These are phyloP conservation scores for Xiphorhynchus elegans DNA, from an alignment of 2,113 vertebrate genomes.

Conservation along the genomic window DNA sequence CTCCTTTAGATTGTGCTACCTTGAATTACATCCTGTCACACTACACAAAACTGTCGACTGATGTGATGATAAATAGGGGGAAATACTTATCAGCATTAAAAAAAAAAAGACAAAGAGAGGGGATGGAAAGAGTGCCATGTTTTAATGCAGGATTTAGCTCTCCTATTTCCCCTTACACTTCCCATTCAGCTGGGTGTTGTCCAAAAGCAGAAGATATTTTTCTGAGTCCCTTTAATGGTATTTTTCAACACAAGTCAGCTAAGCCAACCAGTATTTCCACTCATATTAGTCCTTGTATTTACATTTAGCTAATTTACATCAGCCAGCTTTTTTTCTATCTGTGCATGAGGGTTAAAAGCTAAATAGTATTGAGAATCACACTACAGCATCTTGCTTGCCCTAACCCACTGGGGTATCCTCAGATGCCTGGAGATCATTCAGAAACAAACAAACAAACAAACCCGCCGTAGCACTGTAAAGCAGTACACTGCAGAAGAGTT, in stretches of 20 bases:
- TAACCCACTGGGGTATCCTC: background rate
- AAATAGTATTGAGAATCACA: background rate
- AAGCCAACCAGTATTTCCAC: conserved; percentile 3
- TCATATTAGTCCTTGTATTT: conserved; percentile 24
- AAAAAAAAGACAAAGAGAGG: background rate
- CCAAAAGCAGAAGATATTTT: conserved; percentile 17
- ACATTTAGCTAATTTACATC: conserved; percentile 22
- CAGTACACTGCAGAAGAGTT: background rate
- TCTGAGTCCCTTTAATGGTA: background rate
- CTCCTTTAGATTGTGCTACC: background rate
- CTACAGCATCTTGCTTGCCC: background rate
- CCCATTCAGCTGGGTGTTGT: background rate
- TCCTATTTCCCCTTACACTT: background rate
- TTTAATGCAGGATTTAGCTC: background rate
- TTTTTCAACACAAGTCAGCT: conserved; percentile 9
- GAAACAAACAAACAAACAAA: background rate
- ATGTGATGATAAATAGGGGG: background rate
- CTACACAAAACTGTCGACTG: background rate
- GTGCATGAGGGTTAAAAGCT: background rate
- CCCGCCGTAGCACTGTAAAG: background rate
- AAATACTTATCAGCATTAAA: background rate
- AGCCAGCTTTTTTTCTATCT: conserved; percentile 44
- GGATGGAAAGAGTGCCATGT: background rate
- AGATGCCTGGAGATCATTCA: background rate
- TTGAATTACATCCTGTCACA: background rate